Conservation (phyloP, 2,113 vertebrate genomes). For the Paramormyrops kingsleyae region DNA sequence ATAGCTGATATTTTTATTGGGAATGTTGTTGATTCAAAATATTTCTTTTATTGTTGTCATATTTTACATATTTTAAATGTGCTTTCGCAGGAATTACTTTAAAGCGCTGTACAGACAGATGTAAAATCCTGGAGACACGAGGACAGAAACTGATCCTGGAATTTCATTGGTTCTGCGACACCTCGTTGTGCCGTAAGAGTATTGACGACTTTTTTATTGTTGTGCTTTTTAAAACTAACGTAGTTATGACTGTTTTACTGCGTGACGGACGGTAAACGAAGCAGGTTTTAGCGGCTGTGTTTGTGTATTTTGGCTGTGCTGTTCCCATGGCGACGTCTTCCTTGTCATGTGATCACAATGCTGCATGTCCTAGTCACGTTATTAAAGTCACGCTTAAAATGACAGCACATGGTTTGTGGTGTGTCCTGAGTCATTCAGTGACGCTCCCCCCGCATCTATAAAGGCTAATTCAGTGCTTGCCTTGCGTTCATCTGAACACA, state of each 20-base stretch:
- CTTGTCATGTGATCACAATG: neutral
- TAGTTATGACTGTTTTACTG: neutral
- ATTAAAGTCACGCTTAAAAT: conserved; percentile 1
- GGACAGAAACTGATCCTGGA: neutral
- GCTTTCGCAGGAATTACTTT: neutral
- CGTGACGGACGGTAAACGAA: neutral
- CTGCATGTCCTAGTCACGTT: neutral
- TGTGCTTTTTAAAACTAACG: neutral
- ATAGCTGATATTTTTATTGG: neutral
- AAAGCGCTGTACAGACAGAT: neutral
- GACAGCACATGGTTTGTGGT: neutral
- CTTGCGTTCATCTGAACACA: neutral
- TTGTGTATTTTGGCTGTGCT: neutral
- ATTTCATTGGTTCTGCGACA: neutral
- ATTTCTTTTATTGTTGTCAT: neutral
- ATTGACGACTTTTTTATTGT: neutral
- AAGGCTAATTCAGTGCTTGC: neutral
- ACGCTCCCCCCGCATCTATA: neutral
- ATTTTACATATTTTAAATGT: neutral
- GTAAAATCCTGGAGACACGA: neutral
- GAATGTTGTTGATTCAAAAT: neutral
- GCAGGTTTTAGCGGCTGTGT: neutral
- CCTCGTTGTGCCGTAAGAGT: neutral
- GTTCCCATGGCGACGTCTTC: neutral
- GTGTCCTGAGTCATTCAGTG: neutral